Evolutionary conservation across 2,888 invertebrate genomes (phyloP).

Genomic region (Fragum fragum): DNA sequence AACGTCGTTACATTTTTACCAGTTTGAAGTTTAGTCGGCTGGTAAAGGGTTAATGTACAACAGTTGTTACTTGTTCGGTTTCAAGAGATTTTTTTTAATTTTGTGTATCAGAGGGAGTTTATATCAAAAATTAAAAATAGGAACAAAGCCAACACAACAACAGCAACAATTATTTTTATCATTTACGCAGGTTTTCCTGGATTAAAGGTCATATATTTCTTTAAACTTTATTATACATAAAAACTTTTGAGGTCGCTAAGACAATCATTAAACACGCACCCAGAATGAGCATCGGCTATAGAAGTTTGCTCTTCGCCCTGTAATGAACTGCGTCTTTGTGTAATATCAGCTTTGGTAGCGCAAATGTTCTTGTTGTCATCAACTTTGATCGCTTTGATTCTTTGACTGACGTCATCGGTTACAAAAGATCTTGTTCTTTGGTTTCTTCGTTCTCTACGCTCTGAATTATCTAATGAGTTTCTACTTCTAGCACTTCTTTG

Average conservation of each 20-base stretch:
- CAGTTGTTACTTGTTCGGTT: no score
- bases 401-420: not conserved
- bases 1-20: no score
- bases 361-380: not conserved
- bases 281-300: not conserved
- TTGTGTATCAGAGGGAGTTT: no score
- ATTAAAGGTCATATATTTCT: no score
- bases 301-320: not conserved
- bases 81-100: no score
- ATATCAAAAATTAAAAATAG: no score
- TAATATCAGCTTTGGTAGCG: not conserved
- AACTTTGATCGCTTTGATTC: not conserved
- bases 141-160: no score
- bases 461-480: slow-evolving; percentile 6
- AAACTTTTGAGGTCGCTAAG: not conserved
- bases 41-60: no score
- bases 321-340: not conserved
- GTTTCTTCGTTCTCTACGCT: not conserved
- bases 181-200: no score
- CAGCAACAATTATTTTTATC: no score
- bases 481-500: slow-evolving; percentile 1
- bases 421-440: slow-evolving; percentile 21
- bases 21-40: no score
- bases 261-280: not conserved
- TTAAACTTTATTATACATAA: not conserved